These are phyloP conservation scores for Tragelaphus oryx DNA, from an alignment of 2,797 vertebrate genomes.

Conservation along the genomic window DNA sequence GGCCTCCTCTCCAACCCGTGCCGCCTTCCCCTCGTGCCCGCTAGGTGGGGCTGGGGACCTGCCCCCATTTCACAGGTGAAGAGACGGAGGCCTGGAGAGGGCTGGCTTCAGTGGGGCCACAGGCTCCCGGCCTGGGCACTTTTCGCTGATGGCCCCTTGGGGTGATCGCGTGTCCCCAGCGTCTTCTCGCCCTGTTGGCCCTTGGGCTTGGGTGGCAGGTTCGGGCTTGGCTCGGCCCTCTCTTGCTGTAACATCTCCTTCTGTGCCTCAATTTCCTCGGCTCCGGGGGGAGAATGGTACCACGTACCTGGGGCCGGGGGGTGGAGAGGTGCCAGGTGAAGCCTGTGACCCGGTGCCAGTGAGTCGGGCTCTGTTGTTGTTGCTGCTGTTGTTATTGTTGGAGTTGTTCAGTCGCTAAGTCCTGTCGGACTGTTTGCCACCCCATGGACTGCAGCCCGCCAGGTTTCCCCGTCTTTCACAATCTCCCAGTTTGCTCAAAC, in stretches of 20 bases:
- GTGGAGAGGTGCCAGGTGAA: background rate
- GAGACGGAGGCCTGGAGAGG: background rate
- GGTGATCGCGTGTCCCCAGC: background rate
- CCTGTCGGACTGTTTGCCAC: background rate
- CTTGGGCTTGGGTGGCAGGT: background rate
- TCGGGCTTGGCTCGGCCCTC: background rate
- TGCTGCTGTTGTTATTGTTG: accelerated
- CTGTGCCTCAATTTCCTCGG: background rate
- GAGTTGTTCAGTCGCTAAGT: background rate
- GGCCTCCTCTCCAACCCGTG: background rate
- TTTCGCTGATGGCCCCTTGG: background rate
- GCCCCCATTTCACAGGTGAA: background rate
- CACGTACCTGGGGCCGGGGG: background rate
- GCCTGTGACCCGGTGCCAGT: accelerated
- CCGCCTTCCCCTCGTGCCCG: background rate
- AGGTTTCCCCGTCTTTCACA: background rate
- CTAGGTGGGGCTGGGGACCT: background rate
- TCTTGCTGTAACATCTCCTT: background rate
- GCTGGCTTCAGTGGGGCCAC: background rate
- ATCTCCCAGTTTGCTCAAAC: background rate
- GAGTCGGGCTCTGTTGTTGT: accelerated
- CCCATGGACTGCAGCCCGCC: background rate
- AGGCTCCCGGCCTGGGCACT: background rate
- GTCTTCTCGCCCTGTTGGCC: background rate
- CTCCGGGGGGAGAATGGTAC: accelerated